Evolutionary conservation across 1,140 invertebrate genomes (phyloP).

Genomic region (Tetragnatha versicolor): DNA sequence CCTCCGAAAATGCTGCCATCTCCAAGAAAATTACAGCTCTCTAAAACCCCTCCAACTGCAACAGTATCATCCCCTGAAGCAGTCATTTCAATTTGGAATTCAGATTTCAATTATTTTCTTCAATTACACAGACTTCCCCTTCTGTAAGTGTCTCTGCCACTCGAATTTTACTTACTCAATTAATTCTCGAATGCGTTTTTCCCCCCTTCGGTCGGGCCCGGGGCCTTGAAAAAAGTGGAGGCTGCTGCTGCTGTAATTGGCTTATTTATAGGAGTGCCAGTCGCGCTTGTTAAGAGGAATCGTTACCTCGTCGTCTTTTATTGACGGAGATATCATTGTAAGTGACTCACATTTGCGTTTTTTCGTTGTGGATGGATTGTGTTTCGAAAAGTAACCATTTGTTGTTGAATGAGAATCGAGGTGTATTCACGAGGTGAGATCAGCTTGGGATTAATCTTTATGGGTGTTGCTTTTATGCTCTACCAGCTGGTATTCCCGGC

Average conservation of each 20-base stretch:
- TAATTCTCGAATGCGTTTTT: slow-evolving; percentile 46
- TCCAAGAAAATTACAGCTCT: slow-evolving; percentile 32
- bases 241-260: slow-evolving; percentile 28
- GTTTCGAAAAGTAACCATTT: not conserved
- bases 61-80: not conserved
- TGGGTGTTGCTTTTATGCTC: too few species aligned
- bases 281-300: not conserved
- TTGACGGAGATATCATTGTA: slow-evolving; percentile 10
- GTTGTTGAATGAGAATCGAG: too few species aligned
- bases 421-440: too few species aligned
- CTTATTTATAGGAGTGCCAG: slow-evolving; percentile 30
- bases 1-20: not conserved
- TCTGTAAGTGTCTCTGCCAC: not conserved
- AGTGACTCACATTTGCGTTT: slow-evolving; percentile 7
- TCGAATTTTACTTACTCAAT: slow-evolving; percentile 50
- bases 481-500: too few species aligned
- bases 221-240: slow-evolving; percentile 8
- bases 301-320: not conserved
- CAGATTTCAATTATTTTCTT: slow-evolving; percentile 55
- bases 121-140: slow-evolving; percentile 20
- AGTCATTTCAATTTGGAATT: slow-evolving; percentile 53
- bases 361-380: not conserved
- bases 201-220: not conserved
- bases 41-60: not conserved
- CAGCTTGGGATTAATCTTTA: too few species aligned